Conservation (phyloP, 2,888 invertebrate genomes). For the Arrhopalites spinosus region DNA sequence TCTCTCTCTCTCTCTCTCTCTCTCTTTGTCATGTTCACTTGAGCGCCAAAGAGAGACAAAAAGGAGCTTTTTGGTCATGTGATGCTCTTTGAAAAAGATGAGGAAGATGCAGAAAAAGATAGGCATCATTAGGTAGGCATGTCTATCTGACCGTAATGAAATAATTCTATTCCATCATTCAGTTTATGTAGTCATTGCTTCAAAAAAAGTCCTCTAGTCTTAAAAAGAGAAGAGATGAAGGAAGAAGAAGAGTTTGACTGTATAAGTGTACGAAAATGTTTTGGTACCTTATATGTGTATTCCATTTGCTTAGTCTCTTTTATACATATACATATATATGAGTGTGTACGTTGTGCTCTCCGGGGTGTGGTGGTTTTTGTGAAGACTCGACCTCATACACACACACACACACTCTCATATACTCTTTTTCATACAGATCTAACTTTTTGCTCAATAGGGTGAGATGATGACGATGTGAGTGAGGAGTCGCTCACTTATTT, state of each 20-base stretch:
- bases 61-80: slow-evolving; percentile 1
- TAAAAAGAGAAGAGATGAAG: no score
- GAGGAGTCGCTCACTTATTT: slow-evolving; percentile 28
- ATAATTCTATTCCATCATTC: slow-evolving; percentile 26
- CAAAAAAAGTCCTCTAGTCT: no score
- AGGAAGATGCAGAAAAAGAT: slow-evolving; percentile 15
- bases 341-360: slow-evolving; percentile 6
- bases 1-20: no score
- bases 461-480: slow-evolving; percentile 37
- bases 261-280: background rate
- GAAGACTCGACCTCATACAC: slow-evolving; percentile 29
- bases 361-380: slow-evolving; percentile 27
- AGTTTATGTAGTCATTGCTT: no score
- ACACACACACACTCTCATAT: slow-evolving; percentile 16
- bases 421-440: slow-evolving; percentile 32
- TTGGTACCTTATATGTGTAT: background rate
- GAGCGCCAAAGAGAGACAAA: background rate
- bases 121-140: slow-evolving; percentile 11
- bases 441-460: slow-evolving; percentile 39
- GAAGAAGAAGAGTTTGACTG: no score
- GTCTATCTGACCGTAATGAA: slow-evolving; percentile 12
- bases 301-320: background rate
- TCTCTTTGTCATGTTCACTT: no score
- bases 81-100: slow-evolving; percentile 12
- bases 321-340: background rate